These are phyloP conservation scores for Mesaphorura yosii DNA, from an alignment of 1,140 invertebrate species.

Conservation along the genomic window DNA sequence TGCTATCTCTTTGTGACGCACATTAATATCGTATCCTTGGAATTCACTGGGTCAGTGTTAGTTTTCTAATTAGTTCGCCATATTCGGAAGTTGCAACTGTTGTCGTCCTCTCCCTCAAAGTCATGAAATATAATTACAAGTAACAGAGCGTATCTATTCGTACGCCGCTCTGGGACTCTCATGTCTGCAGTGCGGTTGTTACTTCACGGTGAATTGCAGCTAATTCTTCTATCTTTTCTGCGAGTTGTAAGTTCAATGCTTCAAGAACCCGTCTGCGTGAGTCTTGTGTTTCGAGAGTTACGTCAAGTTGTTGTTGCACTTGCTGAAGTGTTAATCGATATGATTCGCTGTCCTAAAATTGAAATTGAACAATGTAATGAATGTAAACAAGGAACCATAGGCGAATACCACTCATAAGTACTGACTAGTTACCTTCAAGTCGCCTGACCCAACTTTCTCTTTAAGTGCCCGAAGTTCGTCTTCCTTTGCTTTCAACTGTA, in stretches of 20 bases:
- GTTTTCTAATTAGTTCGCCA: too few relatives aligned
- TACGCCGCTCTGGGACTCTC: conserved; percentile 34
- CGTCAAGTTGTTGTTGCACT: conserved; percentile 70
- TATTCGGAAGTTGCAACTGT: too few relatives aligned
- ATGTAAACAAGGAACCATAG: too few relatives aligned
- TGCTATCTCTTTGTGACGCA: too few relatives aligned
- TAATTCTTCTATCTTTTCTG: conserved; percentile 71
- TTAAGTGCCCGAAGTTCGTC: conserved; percentile 48
- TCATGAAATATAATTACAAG: too few relatives aligned
- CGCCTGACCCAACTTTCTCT: conserved; percentile 17
- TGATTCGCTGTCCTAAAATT: conserved; percentile 54
- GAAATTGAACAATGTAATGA: too few relatives aligned
- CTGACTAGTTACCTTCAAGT: conserved; percentile 13
- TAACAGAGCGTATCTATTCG: too few relatives aligned
- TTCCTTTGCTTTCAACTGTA: conserved; percentile 59
- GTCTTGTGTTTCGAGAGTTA: conserved; percentile 66
- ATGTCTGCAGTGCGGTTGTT: conserved; percentile 61
- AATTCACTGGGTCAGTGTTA: too few relatives aligned
- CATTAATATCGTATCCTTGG: too few relatives aligned
- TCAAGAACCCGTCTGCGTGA: conserved; percentile 71
- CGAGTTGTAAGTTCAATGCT: conserved; percentile 69
- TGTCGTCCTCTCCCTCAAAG: too few relatives aligned
- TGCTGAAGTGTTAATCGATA: conserved; percentile 47
- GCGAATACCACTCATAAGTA: too few relatives aligned
- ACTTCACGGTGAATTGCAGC: conserved; percentile 73